Evolutionary conservation across 30 jellyfish, hydroid and myxozoan species (phyloP).

Genomic region (Nemopilema nomurai): DNA sequence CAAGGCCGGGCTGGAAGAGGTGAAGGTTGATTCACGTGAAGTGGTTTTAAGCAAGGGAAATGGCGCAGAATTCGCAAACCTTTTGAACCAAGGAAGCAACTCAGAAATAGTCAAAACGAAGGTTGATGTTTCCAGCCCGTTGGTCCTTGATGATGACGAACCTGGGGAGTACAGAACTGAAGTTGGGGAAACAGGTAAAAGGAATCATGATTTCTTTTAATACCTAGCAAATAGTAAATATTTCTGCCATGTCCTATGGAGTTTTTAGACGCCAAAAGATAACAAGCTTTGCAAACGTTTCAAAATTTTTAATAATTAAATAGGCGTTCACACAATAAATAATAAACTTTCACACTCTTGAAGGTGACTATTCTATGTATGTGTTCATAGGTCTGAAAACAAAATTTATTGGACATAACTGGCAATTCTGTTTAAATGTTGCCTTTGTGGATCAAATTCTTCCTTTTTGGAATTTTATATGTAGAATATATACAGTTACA

Average conservation of each 20-base stretch:
- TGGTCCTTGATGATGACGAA: constrained; percentile 58
- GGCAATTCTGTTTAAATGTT: no score
- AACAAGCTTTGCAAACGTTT: neutral
- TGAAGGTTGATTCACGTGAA: neutral
- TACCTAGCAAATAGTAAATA: neutral
- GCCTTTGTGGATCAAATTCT: no score
- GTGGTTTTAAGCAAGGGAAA: neutral
- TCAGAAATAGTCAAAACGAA: constrained; percentile 25
- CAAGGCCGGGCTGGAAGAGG: neutral
- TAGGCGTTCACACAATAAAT: no score
- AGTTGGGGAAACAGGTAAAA: constrained; percentile 40
- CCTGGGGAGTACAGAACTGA: constrained; percentile 56
- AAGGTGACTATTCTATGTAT: no score
- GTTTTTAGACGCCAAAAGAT: neutral
- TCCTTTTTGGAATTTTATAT: no score
- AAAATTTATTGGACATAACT: no score
- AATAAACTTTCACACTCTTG: no score
- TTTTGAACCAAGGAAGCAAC: neutral
- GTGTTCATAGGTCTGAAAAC: no score
- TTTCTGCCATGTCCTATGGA: neutral
- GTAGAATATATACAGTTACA: no score
- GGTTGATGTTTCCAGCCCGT: constrained; percentile 44
- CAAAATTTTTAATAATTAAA: no score
- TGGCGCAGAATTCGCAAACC: neutral
- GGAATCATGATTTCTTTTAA: no score